phyloP scores from a whole-genome alignment of 2,113 vertebrate species.

The Phocoena phocoena region DNA sequence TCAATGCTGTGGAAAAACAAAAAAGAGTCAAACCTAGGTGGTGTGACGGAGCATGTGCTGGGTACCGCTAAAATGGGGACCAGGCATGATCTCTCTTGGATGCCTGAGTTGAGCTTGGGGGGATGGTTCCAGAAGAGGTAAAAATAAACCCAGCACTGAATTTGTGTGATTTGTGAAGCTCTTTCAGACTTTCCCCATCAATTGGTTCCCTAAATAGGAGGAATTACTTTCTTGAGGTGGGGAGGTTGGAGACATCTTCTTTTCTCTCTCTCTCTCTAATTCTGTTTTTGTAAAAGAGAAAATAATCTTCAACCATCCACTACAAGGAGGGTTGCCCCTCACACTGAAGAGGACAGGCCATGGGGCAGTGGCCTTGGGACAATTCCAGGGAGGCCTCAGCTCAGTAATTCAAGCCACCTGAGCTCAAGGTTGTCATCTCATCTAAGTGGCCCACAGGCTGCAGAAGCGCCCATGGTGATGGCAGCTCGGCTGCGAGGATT shows the following conservation, averaged over 20 bases:
- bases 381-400: slow-evolving; percentile 61
- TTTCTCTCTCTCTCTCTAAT: background rate
- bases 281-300: slow-evolving; percentile 9
- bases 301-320: background rate
- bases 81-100: background rate
- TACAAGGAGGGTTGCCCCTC: background rate
- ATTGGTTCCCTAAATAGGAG: background rate
- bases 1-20: too few species aligned
- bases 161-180: background rate
- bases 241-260: background rate
- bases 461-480: background rate
- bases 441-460: background rate
- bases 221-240: background rate
- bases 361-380: slow-evolving; percentile 22
- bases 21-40: background rate
- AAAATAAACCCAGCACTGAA: background rate
- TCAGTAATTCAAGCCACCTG: slow-evolving; percentile 55
- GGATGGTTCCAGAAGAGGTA: background rate
- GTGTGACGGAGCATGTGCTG: background rate
- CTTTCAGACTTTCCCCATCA: background rate
- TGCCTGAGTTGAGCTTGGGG: background rate
- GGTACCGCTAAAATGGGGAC: background rate
- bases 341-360: slow-evolving; percentile 35
- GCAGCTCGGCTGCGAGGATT: background rate
- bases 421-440: background rate